Percentiles rank a stretch among this genome's conserved stretches.
Evolutionary conservation across 2,888 invertebrate genomes (phyloP).

Genomic region (Chrysina gloriosa): DNA sequence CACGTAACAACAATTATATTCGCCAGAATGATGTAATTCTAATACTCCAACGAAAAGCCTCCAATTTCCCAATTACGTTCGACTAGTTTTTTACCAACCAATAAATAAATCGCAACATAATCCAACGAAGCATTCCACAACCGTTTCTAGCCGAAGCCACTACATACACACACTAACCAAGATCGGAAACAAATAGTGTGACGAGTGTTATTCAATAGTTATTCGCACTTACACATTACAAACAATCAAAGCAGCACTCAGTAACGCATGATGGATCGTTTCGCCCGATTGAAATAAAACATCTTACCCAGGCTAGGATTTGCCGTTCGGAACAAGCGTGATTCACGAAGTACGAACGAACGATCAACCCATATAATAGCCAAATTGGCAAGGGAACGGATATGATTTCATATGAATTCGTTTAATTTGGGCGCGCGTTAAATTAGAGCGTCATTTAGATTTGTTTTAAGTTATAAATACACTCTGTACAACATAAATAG

Average conservation of each 20-base stretch:
- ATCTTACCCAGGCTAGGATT: slow-evolving; percentile 1
- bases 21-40: too few species aligned
- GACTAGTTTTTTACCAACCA: too few species aligned
- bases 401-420: slow-evolving; percentile 20
- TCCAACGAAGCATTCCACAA: not conserved
- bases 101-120: not conserved
- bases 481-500: too few species aligned
- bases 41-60: too few species aligned
- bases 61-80: too few species aligned
- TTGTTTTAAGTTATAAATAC: slow-evolving; percentile 8
- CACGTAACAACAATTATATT: too few species aligned
- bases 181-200: not conserved
- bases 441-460: not conserved
- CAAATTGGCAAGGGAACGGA: slow-evolving; percentile 18
- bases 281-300: slow-evolving; percentile 15
- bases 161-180: too few species aligned
- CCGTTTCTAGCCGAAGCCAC: not conserved
- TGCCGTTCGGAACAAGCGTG: not conserved
- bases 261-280: slow-evolving; percentile 9
- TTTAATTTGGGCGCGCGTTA: slow-evolving; percentile 14
- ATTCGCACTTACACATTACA: slow-evolving; percentile 8
- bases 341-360: not conserved
- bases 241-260: slow-evolving; percentile 14
- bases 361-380: slow-evolving; percentile 21
- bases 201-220: not conserved